These are phyloP conservation scores for Spisula solida DNA, from an alignment of 2,888 invertebrate species.

Conservation along the genomic window DNA sequence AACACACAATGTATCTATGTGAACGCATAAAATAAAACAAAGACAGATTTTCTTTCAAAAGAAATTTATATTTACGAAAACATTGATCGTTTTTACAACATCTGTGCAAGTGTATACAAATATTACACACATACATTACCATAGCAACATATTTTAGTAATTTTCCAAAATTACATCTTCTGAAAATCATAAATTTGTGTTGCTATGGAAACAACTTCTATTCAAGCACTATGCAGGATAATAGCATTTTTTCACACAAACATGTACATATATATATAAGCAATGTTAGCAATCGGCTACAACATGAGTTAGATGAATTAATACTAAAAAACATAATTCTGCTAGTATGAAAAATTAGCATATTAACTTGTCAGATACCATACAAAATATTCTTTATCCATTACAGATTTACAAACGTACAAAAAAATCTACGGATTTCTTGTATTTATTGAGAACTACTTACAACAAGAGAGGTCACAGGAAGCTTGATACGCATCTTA, in stretches of 20 bases:
- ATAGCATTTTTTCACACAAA: constrained; percentile 3
- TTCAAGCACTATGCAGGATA: constrained; percentile 11
- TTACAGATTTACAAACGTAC: no score
- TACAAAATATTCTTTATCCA: no score
- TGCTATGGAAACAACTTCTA: constrained; percentile 7
- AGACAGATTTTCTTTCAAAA: constrained; percentile 21
- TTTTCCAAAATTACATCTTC: neutral
- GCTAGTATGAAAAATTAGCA: no score
- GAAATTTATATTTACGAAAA: constrained; percentile 45
- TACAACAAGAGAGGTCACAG: no score
- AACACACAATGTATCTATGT: no score
- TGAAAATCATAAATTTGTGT: neutral
- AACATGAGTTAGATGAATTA: neutral
- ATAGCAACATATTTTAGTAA: neutral
- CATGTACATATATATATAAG: neutral
- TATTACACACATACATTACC: constrained; percentile 5
- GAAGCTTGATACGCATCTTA: no score
- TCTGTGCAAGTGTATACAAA: constrained; percentile 30
- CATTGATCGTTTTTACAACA: constrained; percentile 44
- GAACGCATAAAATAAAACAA: neutral
- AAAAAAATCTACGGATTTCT: neutral
- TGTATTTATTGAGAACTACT: neutral
- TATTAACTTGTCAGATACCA: no score
- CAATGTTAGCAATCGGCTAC: neutral
- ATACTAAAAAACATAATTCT: neutral